A percentile compares a stretch with the other conserved stretches of the same genome.
Evolutionary conservation across 2,888 invertebrate species (phyloP).

Genomic region (Apotomis turbidana): DNA sequence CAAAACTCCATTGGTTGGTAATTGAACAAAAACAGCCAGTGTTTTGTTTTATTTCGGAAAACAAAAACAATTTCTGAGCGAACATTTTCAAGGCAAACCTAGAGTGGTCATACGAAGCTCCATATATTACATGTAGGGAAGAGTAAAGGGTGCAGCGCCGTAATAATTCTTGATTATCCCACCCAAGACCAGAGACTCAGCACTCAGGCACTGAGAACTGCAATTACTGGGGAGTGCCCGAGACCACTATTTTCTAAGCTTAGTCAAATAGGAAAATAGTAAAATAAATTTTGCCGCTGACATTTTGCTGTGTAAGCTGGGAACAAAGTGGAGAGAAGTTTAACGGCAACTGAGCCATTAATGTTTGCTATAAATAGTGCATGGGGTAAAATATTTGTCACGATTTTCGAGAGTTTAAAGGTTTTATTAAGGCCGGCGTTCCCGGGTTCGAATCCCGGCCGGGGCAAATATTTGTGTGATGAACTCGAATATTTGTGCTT

Average conservation of each 20-base stretch:
- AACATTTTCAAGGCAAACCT: constrained; percentile 18
- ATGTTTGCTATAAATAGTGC: background rate
- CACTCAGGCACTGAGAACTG: constrained; percentile 44
- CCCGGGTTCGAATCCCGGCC: too few species aligned
- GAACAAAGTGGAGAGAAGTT: constrained; percentile 33
- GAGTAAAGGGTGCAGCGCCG: constrained; percentile 44
- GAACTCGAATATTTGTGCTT: too few species aligned
- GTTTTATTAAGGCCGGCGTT: too few species aligned
- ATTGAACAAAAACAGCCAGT: background rate
- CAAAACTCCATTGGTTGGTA: background rate
- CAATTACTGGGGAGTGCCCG: constrained; percentile 46
- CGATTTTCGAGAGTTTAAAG: too few species aligned
- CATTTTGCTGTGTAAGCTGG: constrained; percentile 24
- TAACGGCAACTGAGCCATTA: constrained; percentile 2
- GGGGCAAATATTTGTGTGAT: too few species aligned
- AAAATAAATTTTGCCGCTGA: constrained; percentile 40
- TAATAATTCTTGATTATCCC: constrained; percentile 50
- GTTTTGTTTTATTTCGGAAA: constrained; percentile 17
- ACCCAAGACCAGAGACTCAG: constrained; percentile 43
- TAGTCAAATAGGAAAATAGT: constrained; percentile 48
- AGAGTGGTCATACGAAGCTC: constrained; percentile 31
- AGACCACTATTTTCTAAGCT: constrained; percentile 45
- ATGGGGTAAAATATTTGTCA: too few species aligned
- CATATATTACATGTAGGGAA: constrained; percentile 42
- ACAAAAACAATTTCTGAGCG: constrained; percentile 16